These are phyloP conservation scores for Bolinopsis microptera DNA, from an alignment of 37 sponge, comb jelly and placozoan species.

Conservation along the genomic window DNA sequence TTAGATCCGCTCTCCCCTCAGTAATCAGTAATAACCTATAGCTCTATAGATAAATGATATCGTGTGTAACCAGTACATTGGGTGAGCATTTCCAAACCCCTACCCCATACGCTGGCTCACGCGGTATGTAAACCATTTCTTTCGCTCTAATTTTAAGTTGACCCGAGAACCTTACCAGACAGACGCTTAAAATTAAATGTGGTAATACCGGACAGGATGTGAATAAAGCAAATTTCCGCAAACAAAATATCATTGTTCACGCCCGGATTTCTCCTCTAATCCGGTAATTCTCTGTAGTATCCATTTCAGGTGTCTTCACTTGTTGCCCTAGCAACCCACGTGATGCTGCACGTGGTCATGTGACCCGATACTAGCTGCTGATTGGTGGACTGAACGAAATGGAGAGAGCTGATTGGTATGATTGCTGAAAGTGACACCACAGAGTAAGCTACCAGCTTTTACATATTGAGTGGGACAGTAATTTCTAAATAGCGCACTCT, in stretches of 20 bases:
- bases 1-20: too few relatives aligned
- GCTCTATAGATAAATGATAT: too few relatives aligned
- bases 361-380: neutral
- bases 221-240: too few relatives aligned
- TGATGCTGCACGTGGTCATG: neutral
- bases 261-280: neutral
- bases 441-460: neutral
- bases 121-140: too few relatives aligned
- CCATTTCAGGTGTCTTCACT: neutral
- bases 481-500: neutral
- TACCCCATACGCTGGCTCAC: too few relatives aligned
- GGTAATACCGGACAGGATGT: too few relatives aligned
- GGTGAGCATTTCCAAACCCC: too few relatives aligned
- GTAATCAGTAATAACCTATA: too few relatives aligned
- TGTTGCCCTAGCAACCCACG: neutral
- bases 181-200: too few relatives aligned
- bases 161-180: too few relatives aligned
- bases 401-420: neutral
- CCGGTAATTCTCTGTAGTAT: neutral
- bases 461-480: neutral
- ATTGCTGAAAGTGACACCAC: neutral
- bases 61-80: too few relatives aligned
- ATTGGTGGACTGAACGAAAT: neutral
- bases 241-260: neutral
- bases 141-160: too few relatives aligned